Base-by-base conservation (phyloP, 2,797 vertebrate species). In the Sebastes cheni region DNA sequence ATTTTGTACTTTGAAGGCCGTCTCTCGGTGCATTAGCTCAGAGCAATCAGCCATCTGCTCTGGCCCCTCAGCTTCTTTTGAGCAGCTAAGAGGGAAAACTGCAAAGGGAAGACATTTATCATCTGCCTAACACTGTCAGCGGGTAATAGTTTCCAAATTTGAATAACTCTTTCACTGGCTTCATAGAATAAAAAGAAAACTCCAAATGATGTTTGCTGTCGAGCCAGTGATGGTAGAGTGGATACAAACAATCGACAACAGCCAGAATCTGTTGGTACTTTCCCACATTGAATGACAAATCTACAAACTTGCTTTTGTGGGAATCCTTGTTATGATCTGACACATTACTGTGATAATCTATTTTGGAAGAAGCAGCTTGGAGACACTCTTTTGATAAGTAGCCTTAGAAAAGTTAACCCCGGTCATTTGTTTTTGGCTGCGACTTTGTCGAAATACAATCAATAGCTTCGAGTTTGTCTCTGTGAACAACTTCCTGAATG, bases 1-100 rank as follows among this genome's bases (percentile, higher is more conserved):
- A 27, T 82, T 77, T 75, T 66, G 65, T 55, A 58, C 60, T 79
- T 68, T 20, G n/a, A 70, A 62, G 58, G 25, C 30, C 0, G 20
- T 66, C 79, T 83, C 69, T 71, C 3, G 2, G 59, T 76, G 75
- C 23, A 22, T 80, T 56, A 73, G 71, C 69, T 82, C 27, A 20
- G 34, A 81, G 75, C 77, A 72, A 8, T 70, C 75, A 70, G 65
- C 87, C 82, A 72, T 88, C 81, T 88, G 84, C 58, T 82, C 22
- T 2, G 6, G 68, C 20, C 66, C 60, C 20, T 84, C 77, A 2
- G 68, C 12, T 3, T 67, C 27, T 18, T 29, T 29, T 29, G 8
- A 72, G 52, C 60, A 59, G 39, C 77, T 72, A 16, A 52, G 59
- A 62, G 42, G 42, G 42, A 64, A 59, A 42, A 56, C 27, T 60